A percentile compares a stretch with the other conserved stretches of the same genome.
Conservation (phyloP, 2,888 invertebrate species). For the Pardosa pseudoannulata region DNA sequence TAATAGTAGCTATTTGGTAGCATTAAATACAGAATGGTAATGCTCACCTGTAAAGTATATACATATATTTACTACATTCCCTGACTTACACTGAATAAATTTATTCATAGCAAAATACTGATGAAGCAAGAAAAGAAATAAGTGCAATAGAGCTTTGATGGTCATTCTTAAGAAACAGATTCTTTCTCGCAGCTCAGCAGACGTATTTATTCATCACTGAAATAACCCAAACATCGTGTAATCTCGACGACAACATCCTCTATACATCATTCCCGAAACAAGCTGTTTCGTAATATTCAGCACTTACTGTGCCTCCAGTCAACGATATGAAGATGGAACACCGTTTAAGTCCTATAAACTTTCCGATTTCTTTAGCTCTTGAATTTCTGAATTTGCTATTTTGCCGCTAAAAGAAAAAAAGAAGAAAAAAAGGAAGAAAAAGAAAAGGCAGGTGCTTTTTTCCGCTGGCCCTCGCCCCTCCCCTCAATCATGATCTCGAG, state of each 20-base stretch:
- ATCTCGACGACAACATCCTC: not conserved
- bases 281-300: not conserved
- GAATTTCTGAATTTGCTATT: slow-evolving; percentile 58
- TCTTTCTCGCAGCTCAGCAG: not conserved
- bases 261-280: not conserved
- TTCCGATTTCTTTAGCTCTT: slow-evolving; percentile 25
- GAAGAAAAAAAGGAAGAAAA: too few relatives aligned
- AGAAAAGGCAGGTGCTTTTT: slow-evolving; percentile 57
- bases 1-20: too few relatives aligned
- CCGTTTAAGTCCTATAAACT: slow-evolving; percentile 35
- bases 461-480: slow-evolving; percentile 27
- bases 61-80: too few relatives aligned
- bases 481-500: slow-evolving; percentile 47
- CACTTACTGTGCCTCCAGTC: not conserved
- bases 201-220: not conserved
- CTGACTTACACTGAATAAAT: too few relatives aligned
- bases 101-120: too few relatives aligned
- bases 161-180: too few relatives aligned
- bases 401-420: slow-evolving; percentile 9
- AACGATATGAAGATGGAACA: not conserved
- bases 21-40: too few relatives aligned
- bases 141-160: too few relatives aligned
- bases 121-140: too few relatives aligned
- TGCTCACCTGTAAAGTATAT: too few relatives aligned
- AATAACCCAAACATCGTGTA: not conserved